phyloP scores from a whole-genome alignment of 2,888 invertebrate species.

The Drosophila planitibia region DNA sequence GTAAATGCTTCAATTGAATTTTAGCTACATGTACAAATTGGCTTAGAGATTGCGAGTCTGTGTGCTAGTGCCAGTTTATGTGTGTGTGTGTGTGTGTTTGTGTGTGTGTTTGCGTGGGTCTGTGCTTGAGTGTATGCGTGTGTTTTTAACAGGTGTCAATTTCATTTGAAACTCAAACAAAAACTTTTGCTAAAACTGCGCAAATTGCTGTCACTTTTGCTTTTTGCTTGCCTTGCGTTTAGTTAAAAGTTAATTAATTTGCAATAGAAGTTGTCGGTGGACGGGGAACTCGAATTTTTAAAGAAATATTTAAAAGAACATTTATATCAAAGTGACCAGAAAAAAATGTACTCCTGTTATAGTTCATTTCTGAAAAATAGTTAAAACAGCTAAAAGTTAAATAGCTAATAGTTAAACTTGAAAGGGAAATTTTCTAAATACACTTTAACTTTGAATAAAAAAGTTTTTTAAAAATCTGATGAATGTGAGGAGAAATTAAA shows the following conservation, averaged over 20 bases:
- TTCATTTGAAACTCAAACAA: slow-evolving; percentile 77
- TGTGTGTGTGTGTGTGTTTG: slow-evolving; percentile 7
- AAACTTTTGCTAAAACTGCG: slow-evolving; percentile 65
- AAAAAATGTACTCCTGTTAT: not conserved
- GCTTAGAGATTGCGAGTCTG: slow-evolving; percentile 70
- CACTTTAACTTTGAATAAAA: not conserved
- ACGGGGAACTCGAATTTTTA: not conserved
- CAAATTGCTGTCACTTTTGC: slow-evolving; percentile 62
- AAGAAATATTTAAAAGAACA: not conserved
- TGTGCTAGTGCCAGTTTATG: slow-evolving; percentile 4
- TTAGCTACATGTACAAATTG: slow-evolving; percentile 77
- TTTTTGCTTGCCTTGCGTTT: slow-evolving; percentile 54
- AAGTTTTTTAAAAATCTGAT: not conserved
- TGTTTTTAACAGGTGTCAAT: slow-evolving; percentile 77
- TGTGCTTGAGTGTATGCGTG: slow-evolving; percentile 26
- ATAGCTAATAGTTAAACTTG: no score
- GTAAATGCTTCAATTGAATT: slow-evolving; percentile 76
- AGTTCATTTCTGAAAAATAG: not conserved
- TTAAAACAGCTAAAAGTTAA: not conserved
- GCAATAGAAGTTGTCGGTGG: not conserved
- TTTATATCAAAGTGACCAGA: not conserved
- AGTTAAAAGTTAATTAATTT: slow-evolving; percentile 77
- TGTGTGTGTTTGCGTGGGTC: slow-evolving; percentile 7
- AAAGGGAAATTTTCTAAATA: not conserved
- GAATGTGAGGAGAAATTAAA: not conserved